Percentiles rank a stretch among this genome's conserved stretches.
Conservation (phyloP, 2,888 invertebrate genomes). For the Bimastos eiseni region DNA sequence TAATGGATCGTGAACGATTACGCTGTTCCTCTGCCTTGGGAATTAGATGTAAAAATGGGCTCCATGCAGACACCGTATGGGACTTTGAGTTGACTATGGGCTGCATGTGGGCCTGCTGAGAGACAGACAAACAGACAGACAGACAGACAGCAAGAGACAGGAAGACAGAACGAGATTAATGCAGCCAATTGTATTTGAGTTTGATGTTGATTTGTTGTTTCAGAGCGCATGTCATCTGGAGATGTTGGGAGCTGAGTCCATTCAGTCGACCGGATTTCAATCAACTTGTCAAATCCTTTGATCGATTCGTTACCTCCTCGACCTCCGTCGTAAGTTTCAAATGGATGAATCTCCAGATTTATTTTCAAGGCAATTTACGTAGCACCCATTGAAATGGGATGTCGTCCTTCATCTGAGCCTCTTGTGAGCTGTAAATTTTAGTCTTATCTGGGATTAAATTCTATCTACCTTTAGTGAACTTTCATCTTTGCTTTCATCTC, state of each 20-base stretch:
- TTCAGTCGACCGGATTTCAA: background rate
- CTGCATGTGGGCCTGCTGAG: background rate
- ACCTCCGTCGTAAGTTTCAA: conserved; percentile 13
- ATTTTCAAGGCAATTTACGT: no score
- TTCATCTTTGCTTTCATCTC: background rate
- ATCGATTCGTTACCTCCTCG: background rate
- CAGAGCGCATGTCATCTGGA: background rate
- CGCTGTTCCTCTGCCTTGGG: background rate
- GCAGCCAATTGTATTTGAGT: background rate
- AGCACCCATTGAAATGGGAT: background rate
- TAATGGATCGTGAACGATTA: no score
- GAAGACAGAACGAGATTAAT: no score
- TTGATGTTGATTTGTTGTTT: background rate
- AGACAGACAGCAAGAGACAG: no score
- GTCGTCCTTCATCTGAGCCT: background rate
- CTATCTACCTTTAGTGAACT: background rate
- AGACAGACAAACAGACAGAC: no score
- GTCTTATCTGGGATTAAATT: background rate
- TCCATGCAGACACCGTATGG: no score
- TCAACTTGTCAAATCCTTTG: background rate
- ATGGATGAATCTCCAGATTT: no score
- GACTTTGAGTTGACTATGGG: no score
- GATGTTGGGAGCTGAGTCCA: conserved; percentile 15
- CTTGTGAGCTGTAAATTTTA: background rate
- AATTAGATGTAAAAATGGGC: background rate